These are phyloP conservation scores for Drosophila bipectinata DNA, from an alignment of 1,140 invertebrate genomes.

Conservation along the genomic window DNA sequence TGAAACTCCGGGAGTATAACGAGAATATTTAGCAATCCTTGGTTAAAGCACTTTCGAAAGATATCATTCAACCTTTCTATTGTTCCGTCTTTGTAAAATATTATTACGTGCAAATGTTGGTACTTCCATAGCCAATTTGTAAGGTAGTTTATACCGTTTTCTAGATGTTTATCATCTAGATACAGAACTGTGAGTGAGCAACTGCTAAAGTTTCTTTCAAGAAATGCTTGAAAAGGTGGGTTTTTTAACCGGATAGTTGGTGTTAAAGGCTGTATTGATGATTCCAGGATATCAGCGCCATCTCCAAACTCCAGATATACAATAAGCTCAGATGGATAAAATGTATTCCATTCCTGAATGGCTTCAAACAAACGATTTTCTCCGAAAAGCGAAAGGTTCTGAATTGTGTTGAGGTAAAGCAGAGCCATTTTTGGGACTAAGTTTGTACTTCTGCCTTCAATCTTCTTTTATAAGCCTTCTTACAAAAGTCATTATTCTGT, in stretches of 20 bases:
- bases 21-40: conserved; percentile 53
- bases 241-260: conserved; percentile 28
- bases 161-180: conserved; percentile 22
- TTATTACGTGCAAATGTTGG: conserved; percentile 57
- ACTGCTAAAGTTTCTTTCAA: conserved; percentile 53
- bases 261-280: background rate
- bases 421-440: conserved; percentile 39
- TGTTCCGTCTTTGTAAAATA: conserved; percentile 22
- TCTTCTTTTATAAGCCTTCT: conserved; percentile 17
- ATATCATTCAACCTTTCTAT: background rate
- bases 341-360: conserved; percentile 37
- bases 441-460: background rate
- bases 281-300: conserved; percentile 11
- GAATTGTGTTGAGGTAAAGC: conserved; percentile 38
- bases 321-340: conserved; percentile 50
- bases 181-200: conserved; percentile 42
- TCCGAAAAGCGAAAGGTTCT: conserved; percentile 40
- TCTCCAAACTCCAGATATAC: conserved; percentile 49
- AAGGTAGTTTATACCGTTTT: conserved; percentile 25
- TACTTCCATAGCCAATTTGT: conserved; percentile 52
- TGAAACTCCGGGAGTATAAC: conserved; percentile 12
- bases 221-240: conserved; percentile 2
- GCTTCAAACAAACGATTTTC: conserved; percentile 26
- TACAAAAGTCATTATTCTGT: conserved; percentile 14
- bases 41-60: conserved; percentile 44